Evolutionary conservation across 1,140 invertebrate species (phyloP).

Genomic region (Lordiphosa clarofinis): DNA sequence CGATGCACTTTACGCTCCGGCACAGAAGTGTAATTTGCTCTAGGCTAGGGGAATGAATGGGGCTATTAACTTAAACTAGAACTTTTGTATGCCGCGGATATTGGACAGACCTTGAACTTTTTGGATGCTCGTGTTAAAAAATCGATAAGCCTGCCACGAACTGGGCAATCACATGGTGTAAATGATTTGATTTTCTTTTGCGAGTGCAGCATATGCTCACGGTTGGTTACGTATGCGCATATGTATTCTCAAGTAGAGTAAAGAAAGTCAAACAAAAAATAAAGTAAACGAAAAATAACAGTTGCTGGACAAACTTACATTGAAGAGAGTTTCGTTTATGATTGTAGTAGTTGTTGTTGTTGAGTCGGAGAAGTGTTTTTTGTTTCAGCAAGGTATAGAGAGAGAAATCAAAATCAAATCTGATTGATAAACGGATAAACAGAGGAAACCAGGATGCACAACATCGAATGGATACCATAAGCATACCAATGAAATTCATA

Average conservation of each 20-base stretch:
- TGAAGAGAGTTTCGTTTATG: constrained; percentile 30
- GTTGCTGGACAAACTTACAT: constrained; percentile 53
- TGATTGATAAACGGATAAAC: constrained; percentile 11
- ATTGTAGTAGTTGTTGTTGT: constrained; percentile 37
- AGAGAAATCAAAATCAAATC: constrained; percentile 23
- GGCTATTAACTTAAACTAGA: constrained; percentile 6
- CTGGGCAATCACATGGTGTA: constrained; percentile 14
- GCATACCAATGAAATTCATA: constrained; percentile 80
- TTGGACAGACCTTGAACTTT: constrained; percentile 59
- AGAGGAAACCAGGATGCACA: constrained; percentile 37
- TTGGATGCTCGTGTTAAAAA: constrained; percentile 31
- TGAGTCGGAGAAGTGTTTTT: constrained; percentile 23
- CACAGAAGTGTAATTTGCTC: constrained; percentile 35
- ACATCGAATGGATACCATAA: constrained; percentile 1
- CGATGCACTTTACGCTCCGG: constrained; percentile 37
- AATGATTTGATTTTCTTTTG: constrained; percentile 54
- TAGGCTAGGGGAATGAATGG: constrained; percentile 5
- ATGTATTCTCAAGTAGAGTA: constrained; percentile 2
- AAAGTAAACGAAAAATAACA: constrained; percentile 20
- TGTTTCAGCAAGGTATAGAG: constrained; percentile 21
- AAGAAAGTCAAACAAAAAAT: constrained; percentile 1
- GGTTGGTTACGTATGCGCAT: constrained; percentile 19
- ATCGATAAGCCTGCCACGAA: constrained; percentile 36
- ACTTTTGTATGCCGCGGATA: background rate
- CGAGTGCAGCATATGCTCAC: constrained; percentile 45